Conservation (phyloP, 2,797 vertebrate genomes). For the Acanthis flammea region DNA sequence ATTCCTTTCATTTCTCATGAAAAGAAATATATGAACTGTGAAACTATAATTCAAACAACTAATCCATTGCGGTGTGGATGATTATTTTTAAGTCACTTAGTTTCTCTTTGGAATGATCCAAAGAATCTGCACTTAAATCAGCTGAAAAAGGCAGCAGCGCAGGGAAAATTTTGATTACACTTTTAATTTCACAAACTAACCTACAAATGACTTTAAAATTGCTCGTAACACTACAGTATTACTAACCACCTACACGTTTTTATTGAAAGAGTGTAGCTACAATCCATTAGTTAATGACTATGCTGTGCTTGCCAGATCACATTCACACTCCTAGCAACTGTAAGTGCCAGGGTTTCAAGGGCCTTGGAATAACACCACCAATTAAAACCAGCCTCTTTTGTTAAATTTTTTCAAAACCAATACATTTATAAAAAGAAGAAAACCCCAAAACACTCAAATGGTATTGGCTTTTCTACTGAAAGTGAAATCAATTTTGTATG, state of each 20-base stretch:
- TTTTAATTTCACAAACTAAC: constrained; percentile 53
- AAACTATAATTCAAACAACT: background rate
- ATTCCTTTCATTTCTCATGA: background rate
- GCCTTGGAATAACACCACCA: background rate
- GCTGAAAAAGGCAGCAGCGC: constrained; percentile 7
- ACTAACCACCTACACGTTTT: constrained; percentile 11
- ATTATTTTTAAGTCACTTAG: background rate
- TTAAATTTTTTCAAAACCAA: background rate
- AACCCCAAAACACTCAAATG: background rate
- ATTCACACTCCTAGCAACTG: background rate
- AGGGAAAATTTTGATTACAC: constrained; percentile 17
- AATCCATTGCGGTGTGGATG: background rate
- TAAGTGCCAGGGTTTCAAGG: constrained; percentile 14
- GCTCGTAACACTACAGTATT: background rate
- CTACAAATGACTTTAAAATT: constrained; percentile 56
- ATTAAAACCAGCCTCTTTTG: background rate
- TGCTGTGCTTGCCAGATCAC: background rate
- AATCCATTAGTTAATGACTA: constrained; percentile 49
- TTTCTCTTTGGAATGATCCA: background rate
- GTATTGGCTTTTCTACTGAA: background rate
- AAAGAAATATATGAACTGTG: background rate
- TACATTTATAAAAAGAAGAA: background rate
- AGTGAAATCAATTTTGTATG: background rate
- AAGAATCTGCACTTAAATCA: constrained; percentile 15
- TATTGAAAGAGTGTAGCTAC: constrained; percentile 18